A percentile compares a stretch with the other conserved stretches of the same genome.
These are phyloP conservation scores for Dendroctonus valens DNA, from an alignment of 1,140 invertebrate species.

Conservation along the genomic window DNA sequence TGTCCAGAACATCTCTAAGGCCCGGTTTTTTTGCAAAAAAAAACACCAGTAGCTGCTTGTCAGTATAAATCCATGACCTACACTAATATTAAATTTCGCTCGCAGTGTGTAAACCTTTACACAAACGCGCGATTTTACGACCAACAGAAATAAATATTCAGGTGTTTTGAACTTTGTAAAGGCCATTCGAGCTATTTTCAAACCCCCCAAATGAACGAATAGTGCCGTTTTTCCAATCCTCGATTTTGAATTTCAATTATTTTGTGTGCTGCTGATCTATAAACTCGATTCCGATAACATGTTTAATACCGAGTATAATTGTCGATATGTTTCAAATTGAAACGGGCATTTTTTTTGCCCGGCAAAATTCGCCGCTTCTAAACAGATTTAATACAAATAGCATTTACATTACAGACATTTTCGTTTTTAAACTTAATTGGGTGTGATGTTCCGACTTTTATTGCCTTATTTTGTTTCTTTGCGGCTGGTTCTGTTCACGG, in stretches of 20 bases:
- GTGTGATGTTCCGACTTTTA: slow-evolving; percentile 31
- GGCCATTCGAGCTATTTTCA: slow-evolving; percentile 29
- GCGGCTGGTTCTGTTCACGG: slow-evolving; percentile 25
- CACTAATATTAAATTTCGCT: slow-evolving; percentile 38
- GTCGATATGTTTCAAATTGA: no score
- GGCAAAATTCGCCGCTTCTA: background rate
- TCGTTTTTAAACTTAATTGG: slow-evolving; percentile 34
- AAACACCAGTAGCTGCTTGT: slow-evolving; percentile 18
- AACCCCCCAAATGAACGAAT: no score
- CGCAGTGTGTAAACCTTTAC: slow-evolving; percentile 33
- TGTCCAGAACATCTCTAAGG: slow-evolving; percentile 7
- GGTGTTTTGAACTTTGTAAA: slow-evolving; percentile 38
- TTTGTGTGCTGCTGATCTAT: no score
- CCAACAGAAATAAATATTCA: slow-evolving; percentile 39
- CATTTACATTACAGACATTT: slow-evolving; percentile 30
- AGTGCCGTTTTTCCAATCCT: no score
- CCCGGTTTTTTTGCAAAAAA: slow-evolving; percentile 15
- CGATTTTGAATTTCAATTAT: no score
- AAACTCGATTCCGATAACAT: no score
- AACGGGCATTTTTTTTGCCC: no score
- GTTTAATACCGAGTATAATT: no score
- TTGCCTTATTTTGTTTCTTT: slow-evolving; percentile 33
- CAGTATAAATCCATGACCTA: slow-evolving; percentile 38
- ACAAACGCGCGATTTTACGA: slow-evolving; percentile 31
- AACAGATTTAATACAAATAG: slow-evolving; percentile 25